Conservation (phyloP, 2,888 invertebrate species). For the Trilocha varians region DNA sequence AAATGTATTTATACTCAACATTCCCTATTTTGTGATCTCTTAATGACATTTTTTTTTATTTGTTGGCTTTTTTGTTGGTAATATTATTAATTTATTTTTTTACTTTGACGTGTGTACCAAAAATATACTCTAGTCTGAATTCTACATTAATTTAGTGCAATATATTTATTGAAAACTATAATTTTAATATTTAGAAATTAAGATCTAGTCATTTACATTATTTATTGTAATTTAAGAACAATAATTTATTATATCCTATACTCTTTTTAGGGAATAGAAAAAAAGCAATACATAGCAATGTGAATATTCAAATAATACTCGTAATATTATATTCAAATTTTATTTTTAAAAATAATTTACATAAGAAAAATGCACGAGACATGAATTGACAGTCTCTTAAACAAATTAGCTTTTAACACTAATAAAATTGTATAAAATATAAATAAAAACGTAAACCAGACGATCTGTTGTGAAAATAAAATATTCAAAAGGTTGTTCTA, state of each 20-base stretch:
- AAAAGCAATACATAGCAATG: slow-evolving; percentile 23
- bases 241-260: slow-evolving; percentile 3
- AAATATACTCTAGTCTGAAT: slow-evolving; percentile 30
- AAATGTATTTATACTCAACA: not conserved
- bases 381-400: slow-evolving; percentile 32
- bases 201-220: slow-evolving; percentile 21
- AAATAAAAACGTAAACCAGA: not conserved
- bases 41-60: slow-evolving; percentile 20
- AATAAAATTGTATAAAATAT: not conserved
- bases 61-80: slow-evolving; percentile 26
- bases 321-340: slow-evolving; percentile 30
- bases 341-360: slow-evolving; percentile 28
- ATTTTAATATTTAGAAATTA: slow-evolving; percentile 34
- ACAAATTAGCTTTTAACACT: slow-evolving; percentile 7
- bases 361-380: slow-evolving; percentile 33
- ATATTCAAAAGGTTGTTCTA: not conserved
- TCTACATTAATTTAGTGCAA: slow-evolving; percentile 40
- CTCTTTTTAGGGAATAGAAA: slow-evolving; percentile 32
- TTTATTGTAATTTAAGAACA: slow-evolving; percentile 1
- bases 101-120: slow-evolving; percentile 28
- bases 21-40: slow-evolving; percentile 15
- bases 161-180: slow-evolving; percentile 44
- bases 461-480: slow-evolving; percentile 8
- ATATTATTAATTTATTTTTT: slow-evolving; percentile 14
- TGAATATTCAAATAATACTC: slow-evolving; percentile 44